phyloP scores from a whole-genome alignment of 2,888 invertebrate genomes.

The Oscheius sp. region DNA sequence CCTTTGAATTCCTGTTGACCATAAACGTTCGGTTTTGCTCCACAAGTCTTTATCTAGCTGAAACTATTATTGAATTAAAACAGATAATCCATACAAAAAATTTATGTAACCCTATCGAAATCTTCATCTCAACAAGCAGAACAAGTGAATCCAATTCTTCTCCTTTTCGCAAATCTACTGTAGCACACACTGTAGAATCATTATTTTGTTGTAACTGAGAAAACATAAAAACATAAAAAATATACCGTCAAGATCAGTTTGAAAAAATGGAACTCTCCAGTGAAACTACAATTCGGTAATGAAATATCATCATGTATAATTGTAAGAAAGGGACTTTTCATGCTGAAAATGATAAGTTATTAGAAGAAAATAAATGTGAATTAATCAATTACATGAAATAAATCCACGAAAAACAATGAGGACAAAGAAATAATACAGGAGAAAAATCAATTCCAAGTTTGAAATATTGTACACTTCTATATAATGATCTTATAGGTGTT shows the following conservation, averaged over 20 bases:
- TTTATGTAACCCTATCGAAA: not conserved
- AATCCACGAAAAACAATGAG: no score
- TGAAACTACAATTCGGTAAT: slow-evolving; percentile 13
- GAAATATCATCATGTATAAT: not conserved
- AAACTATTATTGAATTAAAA: not conserved
- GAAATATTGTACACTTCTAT: no score
- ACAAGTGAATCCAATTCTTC: slow-evolving; percentile 1
- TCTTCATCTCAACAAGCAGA: not conserved
- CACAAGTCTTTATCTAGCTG: slow-evolving; percentile 25
- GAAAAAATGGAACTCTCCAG: slow-evolving; percentile 15
- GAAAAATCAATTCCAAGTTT: no score
- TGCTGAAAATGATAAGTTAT: no score
- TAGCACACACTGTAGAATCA: slow-evolving; percentile 1
- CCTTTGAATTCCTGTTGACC: not conserved
- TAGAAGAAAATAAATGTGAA: no score
- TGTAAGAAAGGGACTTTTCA: not conserved
- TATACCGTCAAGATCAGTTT: no score
- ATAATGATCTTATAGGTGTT: no score
- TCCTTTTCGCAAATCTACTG: not conserved
- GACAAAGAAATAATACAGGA: no score
- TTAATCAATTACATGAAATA: no score
- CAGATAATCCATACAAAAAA: slow-evolving; percentile 7
- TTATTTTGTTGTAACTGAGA: slow-evolving; percentile 1
- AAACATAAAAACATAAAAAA: not conserved
- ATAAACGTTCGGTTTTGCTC: slow-evolving; percentile 13